These are phyloP conservation scores for Cinara cedri DNA, from an alignment of 2,888 invertebrate species.

Conservation along the genomic window DNA sequence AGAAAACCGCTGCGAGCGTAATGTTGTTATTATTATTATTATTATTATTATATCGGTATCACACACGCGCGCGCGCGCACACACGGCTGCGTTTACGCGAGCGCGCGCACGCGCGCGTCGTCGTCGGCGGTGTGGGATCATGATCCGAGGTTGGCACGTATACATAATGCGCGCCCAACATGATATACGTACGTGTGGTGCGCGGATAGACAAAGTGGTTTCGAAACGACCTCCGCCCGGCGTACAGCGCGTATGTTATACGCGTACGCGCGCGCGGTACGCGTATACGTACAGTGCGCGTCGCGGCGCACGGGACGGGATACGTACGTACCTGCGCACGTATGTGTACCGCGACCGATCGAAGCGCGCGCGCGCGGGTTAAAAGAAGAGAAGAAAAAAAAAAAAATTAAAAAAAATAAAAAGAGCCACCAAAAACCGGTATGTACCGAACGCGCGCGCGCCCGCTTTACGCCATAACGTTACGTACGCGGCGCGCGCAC, in stretches of 20 bases:
- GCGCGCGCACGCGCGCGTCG: neutral
- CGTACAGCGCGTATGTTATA: no score
- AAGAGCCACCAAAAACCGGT: constrained; percentile 31
- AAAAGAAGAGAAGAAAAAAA: no score
- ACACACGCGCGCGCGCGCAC: neutral
- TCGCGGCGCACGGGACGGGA: neutral
- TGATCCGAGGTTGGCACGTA: constrained; percentile 36
- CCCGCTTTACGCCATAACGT: no score
- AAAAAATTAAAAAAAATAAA: neutral
- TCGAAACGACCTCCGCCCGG: constrained; percentile 26
- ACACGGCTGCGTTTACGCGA: neutral
- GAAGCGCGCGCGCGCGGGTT: neutral
- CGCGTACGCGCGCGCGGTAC: no score
- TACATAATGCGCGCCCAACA: no score
- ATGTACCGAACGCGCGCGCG: constrained; percentile 17
- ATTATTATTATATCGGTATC: constrained; percentile 11
- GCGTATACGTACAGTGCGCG: no score
- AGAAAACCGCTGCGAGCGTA: neutral
- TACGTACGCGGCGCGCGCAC: no score
- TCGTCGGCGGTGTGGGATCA: constrained; percentile 23
- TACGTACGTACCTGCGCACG: no score
- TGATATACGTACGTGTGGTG: no score
- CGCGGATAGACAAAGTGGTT: constrained; percentile 41
- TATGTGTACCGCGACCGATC: neutral
- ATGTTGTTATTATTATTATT: neutral